A percentile compares a stretch with the other conserved stretches of the same genome.
Evolutionary conservation across 2,888 invertebrate genomes (phyloP).

Genomic region (Drepana falcataria): DNA sequence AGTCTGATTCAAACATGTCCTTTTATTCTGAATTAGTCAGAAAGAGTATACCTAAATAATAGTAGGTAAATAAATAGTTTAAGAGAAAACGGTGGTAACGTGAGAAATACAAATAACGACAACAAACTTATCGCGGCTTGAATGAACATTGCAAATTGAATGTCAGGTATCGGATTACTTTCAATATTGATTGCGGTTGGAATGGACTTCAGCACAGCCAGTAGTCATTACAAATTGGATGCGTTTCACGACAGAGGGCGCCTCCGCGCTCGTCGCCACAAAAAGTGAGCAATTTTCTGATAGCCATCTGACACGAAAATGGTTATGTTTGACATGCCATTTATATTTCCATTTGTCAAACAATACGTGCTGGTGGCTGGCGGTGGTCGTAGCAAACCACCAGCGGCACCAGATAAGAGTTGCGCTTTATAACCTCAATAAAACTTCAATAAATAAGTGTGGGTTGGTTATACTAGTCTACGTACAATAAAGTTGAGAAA

Average conservation of each 20-base stretch:
- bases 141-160: slow-evolving; percentile 24
- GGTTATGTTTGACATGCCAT: slow-evolving; percentile 67
- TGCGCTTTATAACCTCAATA: background rate
- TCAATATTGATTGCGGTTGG: slow-evolving; percentile 28
- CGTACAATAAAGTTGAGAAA: too few species aligned
- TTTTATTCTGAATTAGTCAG: background rate
- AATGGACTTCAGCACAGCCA: slow-evolving; percentile 38
- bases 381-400: slow-evolving; percentile 13
- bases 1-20: too few species aligned
- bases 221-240: background rate
- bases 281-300: slow-evolving; percentile 74
- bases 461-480: too few species aligned
- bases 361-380: slow-evolving; percentile 18
- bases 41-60: too few species aligned
- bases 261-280: slow-evolving; percentile 51
- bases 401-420: slow-evolving; percentile 4
- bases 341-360: slow-evolving; percentile 73
- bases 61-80: background rate
- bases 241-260: slow-evolving; percentile 44
- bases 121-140: slow-evolving; percentile 18
- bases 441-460: background rate
- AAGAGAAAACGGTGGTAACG: slow-evolving; percentile 6
- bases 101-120: slow-evolving; percentile 7
- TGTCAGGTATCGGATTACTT: slow-evolving; percentile 32
- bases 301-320: slow-evolving; percentile 67